Conservation (phyloP, 2,113 vertebrate genomes). For the Procavia capensis region DNA sequence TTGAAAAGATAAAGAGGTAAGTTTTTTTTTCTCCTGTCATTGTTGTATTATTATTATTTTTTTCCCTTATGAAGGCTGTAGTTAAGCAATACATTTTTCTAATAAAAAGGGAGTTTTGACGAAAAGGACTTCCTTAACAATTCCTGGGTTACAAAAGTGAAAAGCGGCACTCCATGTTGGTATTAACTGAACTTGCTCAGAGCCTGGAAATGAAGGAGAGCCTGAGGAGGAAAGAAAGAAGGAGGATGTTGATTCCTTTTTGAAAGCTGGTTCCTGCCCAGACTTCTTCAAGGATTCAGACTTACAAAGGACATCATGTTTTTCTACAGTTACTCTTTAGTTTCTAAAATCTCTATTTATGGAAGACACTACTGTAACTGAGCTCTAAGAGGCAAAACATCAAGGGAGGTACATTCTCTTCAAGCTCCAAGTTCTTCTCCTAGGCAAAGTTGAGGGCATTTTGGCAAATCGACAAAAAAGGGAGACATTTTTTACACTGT, state of each 20-base stretch:
- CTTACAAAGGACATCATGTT: accelerated
- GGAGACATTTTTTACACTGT: slow-evolving; percentile 3
- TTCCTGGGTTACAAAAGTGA: neutral
- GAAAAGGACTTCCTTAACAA: neutral
- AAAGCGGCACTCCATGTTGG: neutral
- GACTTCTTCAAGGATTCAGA: neutral
- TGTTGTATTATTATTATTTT: neutral
- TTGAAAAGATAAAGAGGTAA: neutral
- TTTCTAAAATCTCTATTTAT: neutral
- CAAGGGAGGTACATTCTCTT: neutral
- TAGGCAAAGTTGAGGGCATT: neutral
- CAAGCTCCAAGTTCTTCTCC: neutral
- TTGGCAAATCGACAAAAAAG: neutral
- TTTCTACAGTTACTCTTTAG: neutral
- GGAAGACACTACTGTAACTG: neutral
- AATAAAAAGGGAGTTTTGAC: neutral
- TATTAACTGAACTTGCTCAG: neutral
- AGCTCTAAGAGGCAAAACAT: neutral
- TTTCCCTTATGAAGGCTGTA: neutral
- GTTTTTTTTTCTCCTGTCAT: too few relatives aligned
- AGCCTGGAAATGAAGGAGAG: neutral
- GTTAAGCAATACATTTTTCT: neutral
- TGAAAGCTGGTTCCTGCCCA: neutral
- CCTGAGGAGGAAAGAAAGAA: accelerated
- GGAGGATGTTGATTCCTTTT: accelerated